phyloP scores from a whole-genome alignment of 2,888 invertebrate genomes.

The Formica aserva region DNA sequence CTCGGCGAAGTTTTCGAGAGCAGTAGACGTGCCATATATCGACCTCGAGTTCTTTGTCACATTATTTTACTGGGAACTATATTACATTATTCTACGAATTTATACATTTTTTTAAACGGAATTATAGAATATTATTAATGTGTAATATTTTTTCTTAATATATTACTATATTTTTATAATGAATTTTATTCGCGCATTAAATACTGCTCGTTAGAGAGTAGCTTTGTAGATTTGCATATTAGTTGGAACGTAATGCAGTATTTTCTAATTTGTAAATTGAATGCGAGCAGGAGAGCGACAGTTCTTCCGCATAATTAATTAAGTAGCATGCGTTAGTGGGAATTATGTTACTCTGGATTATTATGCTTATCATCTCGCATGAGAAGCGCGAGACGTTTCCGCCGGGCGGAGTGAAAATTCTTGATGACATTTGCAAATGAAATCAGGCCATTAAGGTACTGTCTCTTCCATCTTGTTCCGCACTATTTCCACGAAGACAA shows the following conservation, averaged over 20 bases:
- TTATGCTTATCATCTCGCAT: constrained; percentile 46
- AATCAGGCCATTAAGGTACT: constrained; percentile 56
- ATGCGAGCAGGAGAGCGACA: neutral
- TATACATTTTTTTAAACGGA: neutral
- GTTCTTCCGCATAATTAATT: constrained; percentile 46
- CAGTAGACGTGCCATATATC: neutral
- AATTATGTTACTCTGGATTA: constrained; percentile 34
- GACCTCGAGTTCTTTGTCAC: neutral
- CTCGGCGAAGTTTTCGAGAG: constrained; percentile 5
- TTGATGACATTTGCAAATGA: constrained; percentile 61
- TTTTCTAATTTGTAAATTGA: constrained; percentile 39
- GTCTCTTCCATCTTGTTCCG: constrained; percentile 56
- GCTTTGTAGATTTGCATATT: neutral
- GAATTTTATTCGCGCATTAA: neutral
- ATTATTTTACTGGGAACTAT: neutral
- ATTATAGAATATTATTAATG: neutral
- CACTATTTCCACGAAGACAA: constrained; percentile 55
- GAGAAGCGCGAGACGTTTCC: constrained; percentile 33
- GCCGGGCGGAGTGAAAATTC: constrained; percentile 38
- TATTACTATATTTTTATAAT: neutral
- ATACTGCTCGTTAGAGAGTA: neutral
- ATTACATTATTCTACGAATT: constrained; percentile 7
- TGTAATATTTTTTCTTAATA: neutral
- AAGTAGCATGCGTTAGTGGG: constrained; percentile 32
- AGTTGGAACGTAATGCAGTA: constrained; percentile 5